Base-by-base conservation (phyloP, 2,797 vertebrate genomes). In the Botia kubotai region DNA sequence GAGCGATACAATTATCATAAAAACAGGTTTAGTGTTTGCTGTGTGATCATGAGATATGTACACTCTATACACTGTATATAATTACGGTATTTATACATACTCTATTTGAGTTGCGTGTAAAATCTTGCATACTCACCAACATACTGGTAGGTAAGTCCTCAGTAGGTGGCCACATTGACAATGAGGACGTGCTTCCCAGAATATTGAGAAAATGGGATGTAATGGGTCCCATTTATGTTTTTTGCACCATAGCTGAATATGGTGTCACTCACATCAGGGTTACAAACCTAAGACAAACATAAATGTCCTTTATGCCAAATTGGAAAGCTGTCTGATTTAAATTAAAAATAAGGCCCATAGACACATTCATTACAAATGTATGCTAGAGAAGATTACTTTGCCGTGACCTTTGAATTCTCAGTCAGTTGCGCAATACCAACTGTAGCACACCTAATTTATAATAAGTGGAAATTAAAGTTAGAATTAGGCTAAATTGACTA, bases 91-190 rank as follows among this genome's bases (percentile, higher is more conserved):
- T 17, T 6, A 57, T 3, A 62, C 16, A 66, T 10, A 4, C 8
- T 55, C 17, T 57, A 57, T 26, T 43, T 68, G 16, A 67, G 50
- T 67, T n/a, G 26, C 4, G 14, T 55, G 1, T 11, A 58, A 68
- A 29, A 2, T 8, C 16, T 12, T 19, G 75, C 33, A 58, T 23
- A 76, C 92, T 95, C 94, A 98, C 97, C 97, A 2, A 94, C 67
- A 68, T 98, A 99, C 91, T 98, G 97, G 75, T 72, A 86, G 60
- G 97, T 96, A 72, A 92, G 89, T 53, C 95, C 93, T 95, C 97
- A 99, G 93, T 94, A 99, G 0, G 96, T 95, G 60, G 97, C 97
- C 84, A 98, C 96, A 0, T 98, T 99, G 90, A 98, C 88, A 1
- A 99, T 92, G 87, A 99, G 96, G 72, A 98, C 85, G 0, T 85